phyloP scores from a whole-genome alignment of 37 sponge, comb jelly and placozoan species.

The Chondrilla cf. caribensis region DNA sequence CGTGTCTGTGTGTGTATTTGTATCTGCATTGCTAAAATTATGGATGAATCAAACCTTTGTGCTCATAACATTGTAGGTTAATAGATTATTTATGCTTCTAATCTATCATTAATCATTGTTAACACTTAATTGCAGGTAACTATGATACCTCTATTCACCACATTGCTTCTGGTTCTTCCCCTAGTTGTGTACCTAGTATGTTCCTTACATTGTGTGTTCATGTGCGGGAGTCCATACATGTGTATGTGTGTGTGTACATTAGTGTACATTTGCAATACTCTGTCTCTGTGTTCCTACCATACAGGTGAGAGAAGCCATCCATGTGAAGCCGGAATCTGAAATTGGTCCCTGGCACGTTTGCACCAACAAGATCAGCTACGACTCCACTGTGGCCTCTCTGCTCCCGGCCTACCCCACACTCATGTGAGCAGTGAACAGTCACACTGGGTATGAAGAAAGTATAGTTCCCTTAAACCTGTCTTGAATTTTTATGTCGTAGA shows the following conservation, averaged over 20 bases:
- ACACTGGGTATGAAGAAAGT: background rate
- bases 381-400: constrained; percentile 34
- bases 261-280: background rate
- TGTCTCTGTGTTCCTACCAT: background rate
- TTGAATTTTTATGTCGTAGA: constrained; percentile 7
- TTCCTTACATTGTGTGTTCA: background rate
- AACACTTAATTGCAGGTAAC: too few relatives aligned
- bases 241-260: too few relatives aligned
- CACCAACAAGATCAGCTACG: constrained; percentile 43
- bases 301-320: constrained; percentile 65
- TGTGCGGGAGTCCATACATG: background rate
- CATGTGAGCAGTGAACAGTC: constrained; percentile 50
- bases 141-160: too few relatives aligned
- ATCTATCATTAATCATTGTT: too few relatives aligned
- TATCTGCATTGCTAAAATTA: too few relatives aligned
- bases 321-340: constrained; percentile 38
- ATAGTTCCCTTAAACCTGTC: background rate
- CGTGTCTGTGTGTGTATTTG: too few relatives aligned
- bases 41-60: too few relatives aligned
- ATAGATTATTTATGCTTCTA: too few relatives aligned
- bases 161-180: too few relatives aligned
- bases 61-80: too few relatives aligned
- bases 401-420: constrained; percentile 67
- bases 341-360: constrained; percentile 64
- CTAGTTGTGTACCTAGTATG: background rate